Conservation (phyloP, 2,888 invertebrate species). For the Cylindroiulus punctatus region DNA sequence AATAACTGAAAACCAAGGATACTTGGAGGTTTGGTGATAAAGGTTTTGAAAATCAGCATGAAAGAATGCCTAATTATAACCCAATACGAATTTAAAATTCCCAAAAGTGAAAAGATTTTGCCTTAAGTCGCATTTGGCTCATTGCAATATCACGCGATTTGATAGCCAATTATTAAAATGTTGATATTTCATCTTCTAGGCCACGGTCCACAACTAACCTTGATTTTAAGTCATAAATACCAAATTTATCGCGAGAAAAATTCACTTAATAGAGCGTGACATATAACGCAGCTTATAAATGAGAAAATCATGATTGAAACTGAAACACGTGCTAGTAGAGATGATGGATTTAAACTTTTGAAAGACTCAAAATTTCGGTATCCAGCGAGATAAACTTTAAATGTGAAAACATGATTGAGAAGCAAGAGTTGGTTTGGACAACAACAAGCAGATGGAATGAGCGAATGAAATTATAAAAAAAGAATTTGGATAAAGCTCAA, state of each 20-base stretch:
- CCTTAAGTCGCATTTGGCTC: too few species aligned
- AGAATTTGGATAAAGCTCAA: too few species aligned
- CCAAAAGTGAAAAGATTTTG: too few species aligned
- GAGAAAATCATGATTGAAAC: background rate
- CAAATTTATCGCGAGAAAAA: background rate
- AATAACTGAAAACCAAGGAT: too few species aligned
- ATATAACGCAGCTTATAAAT: background rate
- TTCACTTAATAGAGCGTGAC: background rate
- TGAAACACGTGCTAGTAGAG: background rate
- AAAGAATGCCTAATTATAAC: too few species aligned
- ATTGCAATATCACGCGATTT: background rate
- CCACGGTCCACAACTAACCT: background rate
- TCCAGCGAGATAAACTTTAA: background rate
- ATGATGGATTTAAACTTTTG: background rate
- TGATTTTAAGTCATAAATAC: conserved; percentile 24
- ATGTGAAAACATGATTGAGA: background rate
- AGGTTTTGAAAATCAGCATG: too few species aligned
- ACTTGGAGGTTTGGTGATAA: too few species aligned
- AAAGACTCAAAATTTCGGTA: background rate
- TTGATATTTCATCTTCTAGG: background rate
- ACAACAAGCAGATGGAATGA: background rate
- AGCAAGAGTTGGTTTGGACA: background rate
- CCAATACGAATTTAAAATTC: too few species aligned
- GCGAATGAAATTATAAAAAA: too few species aligned
- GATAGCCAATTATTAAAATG: background rate